Percentiles rank a stretch among this genome's conserved stretches.
phyloP scores from a whole-genome alignment of 2,888 invertebrate genomes.

The Epistrophe grossulariae region DNA sequence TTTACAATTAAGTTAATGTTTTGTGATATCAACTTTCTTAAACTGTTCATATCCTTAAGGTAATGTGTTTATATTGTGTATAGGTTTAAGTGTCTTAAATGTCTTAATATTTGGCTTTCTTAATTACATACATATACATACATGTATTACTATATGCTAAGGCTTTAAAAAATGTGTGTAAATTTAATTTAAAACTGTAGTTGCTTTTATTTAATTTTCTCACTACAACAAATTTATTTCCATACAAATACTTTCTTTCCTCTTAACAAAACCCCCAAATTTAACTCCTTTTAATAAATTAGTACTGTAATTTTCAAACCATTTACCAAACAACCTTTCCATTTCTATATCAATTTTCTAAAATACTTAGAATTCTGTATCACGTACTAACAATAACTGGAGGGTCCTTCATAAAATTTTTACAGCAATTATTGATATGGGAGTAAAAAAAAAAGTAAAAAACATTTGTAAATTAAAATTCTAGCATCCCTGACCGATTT shows the following conservation, averaged over 20 bases:
- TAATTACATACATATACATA: no score
- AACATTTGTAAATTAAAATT: slow-evolving; percentile 73
- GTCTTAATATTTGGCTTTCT: no score
- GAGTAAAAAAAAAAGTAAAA: slow-evolving; percentile 40
- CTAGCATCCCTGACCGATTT: slow-evolving; percentile 59
- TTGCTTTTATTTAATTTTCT: neutral
- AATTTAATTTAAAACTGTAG: no score
- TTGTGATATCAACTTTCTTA: no score
- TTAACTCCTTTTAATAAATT: slow-evolving; percentile 12
- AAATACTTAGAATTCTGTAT: neutral
- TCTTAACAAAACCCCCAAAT: no score
- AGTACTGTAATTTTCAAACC: neutral
- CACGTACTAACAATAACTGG: slow-evolving; percentile 14
- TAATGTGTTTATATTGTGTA: no score
- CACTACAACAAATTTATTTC: neutral
- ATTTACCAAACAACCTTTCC: neutral
- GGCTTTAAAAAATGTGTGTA: no score
- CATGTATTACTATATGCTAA: no score
- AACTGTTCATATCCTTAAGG: no score
- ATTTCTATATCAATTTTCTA: slow-evolving; percentile 4
- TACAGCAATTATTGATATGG: slow-evolving; percentile 58
- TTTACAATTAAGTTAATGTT: no score
- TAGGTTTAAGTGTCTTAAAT: no score
- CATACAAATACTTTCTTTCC: neutral
- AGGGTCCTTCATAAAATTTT: slow-evolving; percentile 13